These are phyloP conservation scores for Hestina assimilis DNA, from an alignment of 1,140 invertebrate species.

Conservation along the genomic window DNA sequence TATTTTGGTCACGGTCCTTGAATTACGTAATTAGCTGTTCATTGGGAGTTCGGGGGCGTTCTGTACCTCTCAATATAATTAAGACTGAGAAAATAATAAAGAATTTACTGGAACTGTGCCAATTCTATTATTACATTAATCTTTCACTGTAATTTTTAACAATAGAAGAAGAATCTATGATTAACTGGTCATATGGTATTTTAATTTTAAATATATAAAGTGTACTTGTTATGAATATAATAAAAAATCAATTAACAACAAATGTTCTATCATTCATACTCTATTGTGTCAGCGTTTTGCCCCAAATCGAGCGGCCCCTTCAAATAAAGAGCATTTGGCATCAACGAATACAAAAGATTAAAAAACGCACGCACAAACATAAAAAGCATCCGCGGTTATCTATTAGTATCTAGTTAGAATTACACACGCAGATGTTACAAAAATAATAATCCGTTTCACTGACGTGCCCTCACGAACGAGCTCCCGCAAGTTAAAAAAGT, in stretches of 20 bases:
- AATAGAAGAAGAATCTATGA: too few relatives aligned
- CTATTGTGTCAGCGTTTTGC: slow-evolving; percentile 27
- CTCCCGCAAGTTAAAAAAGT: slow-evolving; percentile 32
- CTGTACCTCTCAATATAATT: slow-evolving; percentile 44
- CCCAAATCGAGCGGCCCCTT: slow-evolving; percentile 40
- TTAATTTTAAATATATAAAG: slow-evolving; percentile 16
- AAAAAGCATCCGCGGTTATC: slow-evolving; percentile 77
- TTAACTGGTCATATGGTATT: too few relatives aligned
- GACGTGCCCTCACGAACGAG: slow-evolving; percentile 46
- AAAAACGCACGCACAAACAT: slow-evolving; percentile 68
- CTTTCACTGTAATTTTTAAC: too few relatives aligned
- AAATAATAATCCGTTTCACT: slow-evolving; percentile 64
- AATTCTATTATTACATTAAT: slow-evolving; percentile 6
- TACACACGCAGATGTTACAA: slow-evolving; percentile 73
- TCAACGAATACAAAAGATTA: slow-evolving; percentile 62
- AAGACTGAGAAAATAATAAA: slow-evolving; percentile 10
- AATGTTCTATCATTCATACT: slow-evolving; percentile 65
- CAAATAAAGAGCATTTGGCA: slow-evolving; percentile 72
- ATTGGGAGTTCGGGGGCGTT: slow-evolving; percentile 35
- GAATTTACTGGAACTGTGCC: not conserved
- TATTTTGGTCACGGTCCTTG: slow-evolving; percentile 70
- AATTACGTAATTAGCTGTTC: slow-evolving; percentile 67
- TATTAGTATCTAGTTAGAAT: slow-evolving; percentile 77
- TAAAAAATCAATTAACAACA: slow-evolving; percentile 72
- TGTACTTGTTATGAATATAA: slow-evolving; percentile 38